These are phyloP conservation scores for Protaetia brevitarsis DNA, from an alignment of 1,140 invertebrate species.

Conservation along the genomic window DNA sequence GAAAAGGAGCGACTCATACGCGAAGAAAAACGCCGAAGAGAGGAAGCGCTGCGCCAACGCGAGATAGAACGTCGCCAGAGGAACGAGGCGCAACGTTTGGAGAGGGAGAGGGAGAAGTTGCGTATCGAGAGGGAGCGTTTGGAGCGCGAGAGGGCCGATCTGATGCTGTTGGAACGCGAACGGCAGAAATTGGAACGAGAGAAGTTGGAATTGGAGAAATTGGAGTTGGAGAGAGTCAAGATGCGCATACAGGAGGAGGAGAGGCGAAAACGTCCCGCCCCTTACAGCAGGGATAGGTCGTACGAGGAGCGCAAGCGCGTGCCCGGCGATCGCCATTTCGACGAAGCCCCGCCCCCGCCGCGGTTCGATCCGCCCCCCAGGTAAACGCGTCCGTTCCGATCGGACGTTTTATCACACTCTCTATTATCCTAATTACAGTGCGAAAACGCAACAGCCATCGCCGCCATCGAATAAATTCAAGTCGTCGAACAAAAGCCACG, in stretches of 20 bases:
- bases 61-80: slow-evolving; percentile 76
- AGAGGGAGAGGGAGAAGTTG: slow-evolving; percentile 74
- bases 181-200: slow-evolving; percentile 77
- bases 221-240: slow-evolving; percentile 76
- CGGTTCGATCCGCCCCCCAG: slow-evolving; percentile 49
- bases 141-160: slow-evolving; percentile 76
- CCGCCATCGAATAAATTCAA: slow-evolving; percentile 31
- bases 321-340: slow-evolving; percentile 41
- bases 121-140: slow-evolving; percentile 71
- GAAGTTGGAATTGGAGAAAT: slow-evolving; percentile 75
- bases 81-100: slow-evolving; percentile 74
- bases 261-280: slow-evolving; percentile 49
- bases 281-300: slow-evolving; percentile 45
- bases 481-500: slow-evolving; percentile 25
- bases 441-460: slow-evolving; percentile 26
- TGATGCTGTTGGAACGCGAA: slow-evolving; percentile 76
- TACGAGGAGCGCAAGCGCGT: slow-evolving; percentile 48
- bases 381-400: background rate
- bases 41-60: slow-evolving; percentile 65
- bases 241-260: slow-evolving; percentile 54
- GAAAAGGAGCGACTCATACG: slow-evolving; percentile 73
- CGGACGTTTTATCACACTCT: slow-evolving; percentile 4
- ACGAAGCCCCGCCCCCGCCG: slow-evolving; percentile 42
- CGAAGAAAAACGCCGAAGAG: slow-evolving; percentile 75
- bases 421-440: slow-evolving; percentile 24